These are phyloP conservation scores for Speoplatyrhinus poulsoni DNA, from an alignment of 2,113 vertebrate species.

Conservation along the genomic window DNA sequence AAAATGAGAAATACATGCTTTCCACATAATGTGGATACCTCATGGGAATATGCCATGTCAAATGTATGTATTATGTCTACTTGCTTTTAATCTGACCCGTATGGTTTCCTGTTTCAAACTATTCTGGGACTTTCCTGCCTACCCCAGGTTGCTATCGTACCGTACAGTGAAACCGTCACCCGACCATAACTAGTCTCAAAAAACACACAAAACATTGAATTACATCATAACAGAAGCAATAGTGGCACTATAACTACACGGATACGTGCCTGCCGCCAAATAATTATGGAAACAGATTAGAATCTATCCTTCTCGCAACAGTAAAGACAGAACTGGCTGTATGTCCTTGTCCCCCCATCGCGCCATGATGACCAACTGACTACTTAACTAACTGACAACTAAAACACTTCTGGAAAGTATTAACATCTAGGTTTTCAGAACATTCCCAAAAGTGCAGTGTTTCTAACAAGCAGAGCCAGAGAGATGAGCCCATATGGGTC, in stretches of 20 bases:
- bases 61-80: constrained; percentile 3
- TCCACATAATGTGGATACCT: too few relatives aligned
- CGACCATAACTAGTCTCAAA: background rate
- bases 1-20: too few relatives aligned
- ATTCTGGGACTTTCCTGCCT: constrained; percentile 57
- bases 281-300: too few relatives aligned
- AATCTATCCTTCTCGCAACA: too few relatives aligned
- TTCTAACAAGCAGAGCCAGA: background rate
- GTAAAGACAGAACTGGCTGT: too few relatives aligned
- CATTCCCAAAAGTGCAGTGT: background rate
- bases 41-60: background rate
- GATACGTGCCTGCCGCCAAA: too few relatives aligned
- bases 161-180: background rate
- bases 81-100: constrained; percentile 17
- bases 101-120: constrained; percentile 38
- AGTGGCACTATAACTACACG: background rate
- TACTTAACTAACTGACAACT: too few relatives aligned
- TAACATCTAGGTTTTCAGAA: too few relatives aligned
- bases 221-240: constrained; percentile 5
- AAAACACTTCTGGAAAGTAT: too few relatives aligned
- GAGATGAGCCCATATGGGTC: background rate
- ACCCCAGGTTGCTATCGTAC: constrained; percentile 12
- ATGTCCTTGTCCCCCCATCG: too few relatives aligned
- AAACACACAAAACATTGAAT: background rate
- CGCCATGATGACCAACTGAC: too few relatives aligned